Base-by-base conservation (phyloP, 2,113 vertebrate genomes). In the Lamprotornis superbus region DNA sequence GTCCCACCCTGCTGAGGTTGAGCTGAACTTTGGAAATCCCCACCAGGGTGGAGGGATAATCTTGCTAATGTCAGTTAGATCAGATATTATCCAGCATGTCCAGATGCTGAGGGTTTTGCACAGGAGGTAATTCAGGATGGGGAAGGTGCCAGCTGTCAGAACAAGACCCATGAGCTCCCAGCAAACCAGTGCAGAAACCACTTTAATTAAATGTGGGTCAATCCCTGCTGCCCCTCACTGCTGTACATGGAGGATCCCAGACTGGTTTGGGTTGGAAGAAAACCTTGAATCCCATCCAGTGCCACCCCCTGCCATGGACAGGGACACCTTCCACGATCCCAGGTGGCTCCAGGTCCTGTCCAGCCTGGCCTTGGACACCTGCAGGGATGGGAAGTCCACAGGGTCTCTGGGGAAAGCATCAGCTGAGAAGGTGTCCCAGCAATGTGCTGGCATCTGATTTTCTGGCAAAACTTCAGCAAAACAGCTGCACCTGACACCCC, bases 171-270 rank as follows among this genome's bases (percentile, higher is more conserved):
- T 10, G 12, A 37, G 13, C 19, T 52, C 14, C 39, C n/a, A 73
- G 67, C 18, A 35, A 64, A 23, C 19, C 44, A 37, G 10, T 3
- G 52, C 52, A 74, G n/a, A 4, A 25, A 0, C 11, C 44, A 5
- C 37, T 30, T 39, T 0, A 30, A 31, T 24, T 5, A 21, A 39
- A 25, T 0, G 14, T 10, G 21, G 27, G 16, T 53, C 0, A 0
- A 9, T 10, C 61, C 57, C 49, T 14, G 1, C 11, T 42, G 61
- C 47, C 23, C 40, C 64, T 84, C 37, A 0, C 33, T 12, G 24
- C 37, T 57, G 16, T 1, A 0, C 0, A 0, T 2, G 10, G 13
- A 1, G 69, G 75, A 31, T 18, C 28, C 12, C n/a, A n/a, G 10
- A n/a, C 4, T 52, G 35, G 30, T 11, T 21, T 52, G 52, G 69